phyloP scores from a whole-genome alignment of 2,113 vertebrate species.

The Amblyornis subalaris region DNA sequence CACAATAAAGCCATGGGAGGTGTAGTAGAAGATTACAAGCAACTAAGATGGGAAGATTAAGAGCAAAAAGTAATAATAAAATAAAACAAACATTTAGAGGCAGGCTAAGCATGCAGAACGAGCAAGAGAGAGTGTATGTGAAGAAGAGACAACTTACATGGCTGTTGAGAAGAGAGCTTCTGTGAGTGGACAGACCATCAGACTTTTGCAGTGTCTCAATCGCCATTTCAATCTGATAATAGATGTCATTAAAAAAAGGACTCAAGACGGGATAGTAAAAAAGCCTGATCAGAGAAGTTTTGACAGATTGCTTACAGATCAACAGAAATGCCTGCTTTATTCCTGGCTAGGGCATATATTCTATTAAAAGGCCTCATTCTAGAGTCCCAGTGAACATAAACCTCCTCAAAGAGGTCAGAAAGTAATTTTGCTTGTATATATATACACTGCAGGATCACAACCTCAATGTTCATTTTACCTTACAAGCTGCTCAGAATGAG shows the following conservation, averaged over 20 bases:
- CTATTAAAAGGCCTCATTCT: not conserved
- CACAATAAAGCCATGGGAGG: slow-evolving; percentile 57
- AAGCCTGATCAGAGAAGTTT: slow-evolving; percentile 78
- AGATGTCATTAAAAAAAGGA: slow-evolving; percentile 86
- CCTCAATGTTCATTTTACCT: not conserved
- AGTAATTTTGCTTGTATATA: not conserved
- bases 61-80: slow-evolving; percentile 70
- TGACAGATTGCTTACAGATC: slow-evolving; percentile 68
- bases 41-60: slow-evolving; percentile 67
- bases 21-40: slow-evolving; percentile 56
- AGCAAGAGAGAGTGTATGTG: slow-evolving; percentile 74
- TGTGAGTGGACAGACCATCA: slow-evolving; percentile 86
- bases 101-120: slow-evolving; percentile 79
- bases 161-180: slow-evolving; percentile 87
- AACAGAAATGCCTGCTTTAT: slow-evolving; percentile 50
- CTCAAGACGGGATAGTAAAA: slow-evolving; percentile 84
- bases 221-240: slow-evolving; percentile 90
- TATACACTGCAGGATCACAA: not conserved
- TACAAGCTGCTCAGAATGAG: slow-evolving; percentile 2
- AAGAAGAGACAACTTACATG: slow-evolving; percentile 86
- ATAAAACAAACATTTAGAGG: slow-evolving; percentile 75
- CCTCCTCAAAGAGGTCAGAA: not conserved
- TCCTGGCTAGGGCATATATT: slow-evolving; percentile 33
- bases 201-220: slow-evolving; percentile 88
- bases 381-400: not conserved